Base-by-base conservation (phyloP, 37 sponge, comb jelly and placozoan genomes). In the Chondrilla cf. caribensis region DNA sequence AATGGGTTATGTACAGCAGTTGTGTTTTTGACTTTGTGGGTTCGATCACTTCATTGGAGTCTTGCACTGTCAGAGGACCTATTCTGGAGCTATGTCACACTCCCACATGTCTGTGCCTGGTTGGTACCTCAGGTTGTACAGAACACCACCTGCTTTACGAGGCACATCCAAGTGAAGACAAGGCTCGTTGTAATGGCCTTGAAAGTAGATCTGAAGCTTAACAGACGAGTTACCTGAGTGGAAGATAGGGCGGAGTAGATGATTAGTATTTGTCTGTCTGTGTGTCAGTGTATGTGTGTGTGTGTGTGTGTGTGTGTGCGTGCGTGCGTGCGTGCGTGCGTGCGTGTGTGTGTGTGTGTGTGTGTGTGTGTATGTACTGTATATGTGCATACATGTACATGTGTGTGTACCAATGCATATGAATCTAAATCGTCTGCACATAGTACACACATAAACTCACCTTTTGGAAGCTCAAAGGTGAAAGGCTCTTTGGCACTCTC, bases 171-270 rank as follows among this genome's bases (percentile, higher is more conserved):
- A 47, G 35, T 37, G 32, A 1, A 84, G 82, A 0, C 76, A 36
- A 40, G 86, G 86, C 82, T 92, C 93, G 9, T 82, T 70, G 51
- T 92, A 92, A 79, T 92, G 93, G 47, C 89, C 93, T 2, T 89
- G 93, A 54, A 88, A 92, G 41, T 81, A 55, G 17, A 92, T 35
- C 11, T 31, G 73, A 22, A 92, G 21, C 9, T 44, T n/a, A 33
- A 31, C 47, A n/a, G 33, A 35, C 58, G 41, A 85, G 3, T 2
- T 29, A 58, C 15, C 81, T 32, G 28, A 29, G 1, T 17, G 19
- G 40, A 78, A 28, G 9, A 47, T 14, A 11, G 51, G 51, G 11
- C 6, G 51, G 51, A 14, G 51, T 47, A 11, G 6, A 14, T 47
- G 9, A 14, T 47, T 47, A 11, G 44, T 65, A 70, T 39, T 42